Evolutionary conservation across 2,113 vertebrate species (phyloP).

Genomic region (Clarias batrachus): DNA sequence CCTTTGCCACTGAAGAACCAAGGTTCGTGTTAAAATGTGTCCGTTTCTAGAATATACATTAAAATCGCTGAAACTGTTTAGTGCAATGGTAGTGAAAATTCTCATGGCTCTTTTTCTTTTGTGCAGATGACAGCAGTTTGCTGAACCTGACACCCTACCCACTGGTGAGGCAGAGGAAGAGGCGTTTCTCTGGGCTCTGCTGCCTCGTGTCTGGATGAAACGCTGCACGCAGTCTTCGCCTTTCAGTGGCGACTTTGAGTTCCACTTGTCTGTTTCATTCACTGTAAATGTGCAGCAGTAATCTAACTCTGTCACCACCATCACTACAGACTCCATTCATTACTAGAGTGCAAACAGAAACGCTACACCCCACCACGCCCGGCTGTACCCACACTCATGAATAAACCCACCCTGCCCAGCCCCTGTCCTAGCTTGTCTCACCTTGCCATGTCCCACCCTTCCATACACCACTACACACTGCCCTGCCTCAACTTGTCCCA

Average conservation of each 20-base stretch:
- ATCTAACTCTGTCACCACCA: slow-evolving; percentile 34
- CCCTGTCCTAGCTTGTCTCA: background rate
- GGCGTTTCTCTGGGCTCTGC: slow-evolving; percentile 92
- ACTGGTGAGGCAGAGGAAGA: slow-evolving; percentile 86
- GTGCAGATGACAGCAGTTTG: slow-evolving; percentile 92
- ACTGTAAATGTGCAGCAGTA: slow-evolving; percentile 40
- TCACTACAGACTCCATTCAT: slow-evolving; percentile 31
- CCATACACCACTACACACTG: too few species aligned
- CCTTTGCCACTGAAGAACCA: slow-evolving; percentile 97
- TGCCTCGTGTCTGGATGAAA: slow-evolving; percentile 91
- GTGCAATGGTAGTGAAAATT: background rate
- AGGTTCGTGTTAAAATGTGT: slow-evolving; percentile 71
- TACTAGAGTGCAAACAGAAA: slow-evolving; percentile 30
- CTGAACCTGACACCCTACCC: slow-evolving; percentile 90
- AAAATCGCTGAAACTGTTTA: background rate
- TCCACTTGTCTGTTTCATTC: slow-evolving; percentile 32
- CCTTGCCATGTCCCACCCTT: background rate
- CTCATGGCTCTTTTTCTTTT: background rate
- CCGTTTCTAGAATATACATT: background rate
- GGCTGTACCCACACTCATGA: too few species aligned
- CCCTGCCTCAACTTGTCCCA: background rate
- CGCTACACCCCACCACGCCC: background rate
- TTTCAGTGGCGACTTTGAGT: background rate
- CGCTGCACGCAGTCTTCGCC: slow-evolving; percentile 37
- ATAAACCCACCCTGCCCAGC: background rate